Evolutionary conservation across 2,113 vertebrate genomes (phyloP).

Genomic region (Neopipo cinnamomea): DNA sequence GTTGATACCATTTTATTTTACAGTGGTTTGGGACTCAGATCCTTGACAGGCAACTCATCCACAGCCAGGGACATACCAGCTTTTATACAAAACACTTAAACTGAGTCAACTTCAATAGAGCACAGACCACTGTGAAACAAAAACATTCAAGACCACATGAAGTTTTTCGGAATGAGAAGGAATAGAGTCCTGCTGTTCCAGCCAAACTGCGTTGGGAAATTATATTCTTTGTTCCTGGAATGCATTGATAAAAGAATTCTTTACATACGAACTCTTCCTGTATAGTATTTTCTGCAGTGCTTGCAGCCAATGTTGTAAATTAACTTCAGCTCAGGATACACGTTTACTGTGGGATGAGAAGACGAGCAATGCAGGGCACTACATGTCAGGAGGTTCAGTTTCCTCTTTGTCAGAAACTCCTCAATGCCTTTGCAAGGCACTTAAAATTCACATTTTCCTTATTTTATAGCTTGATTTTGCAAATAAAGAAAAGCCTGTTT

Average conservation of each 20-base stretch:
- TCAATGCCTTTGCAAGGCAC: background rate
- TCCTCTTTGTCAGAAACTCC: background rate
- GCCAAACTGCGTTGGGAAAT: background rate
- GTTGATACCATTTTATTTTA: background rate
- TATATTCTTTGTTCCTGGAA: background rate
- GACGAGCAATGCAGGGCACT: background rate
- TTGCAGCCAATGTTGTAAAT: background rate
- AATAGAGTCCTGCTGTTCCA: background rate
- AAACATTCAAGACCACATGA: background rate
- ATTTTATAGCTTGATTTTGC: background rate
- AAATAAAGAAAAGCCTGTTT: background rate
- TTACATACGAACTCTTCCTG: background rate
- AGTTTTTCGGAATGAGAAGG: background rate
- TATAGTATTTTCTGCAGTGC: background rate
- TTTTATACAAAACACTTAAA: background rate
- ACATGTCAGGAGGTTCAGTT: background rate
- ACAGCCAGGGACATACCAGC: background rate
- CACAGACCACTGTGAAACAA: background rate
- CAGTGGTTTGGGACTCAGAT: background rate
- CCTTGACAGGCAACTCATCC: background rate
- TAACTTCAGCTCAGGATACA: background rate
- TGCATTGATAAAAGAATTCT: background rate
- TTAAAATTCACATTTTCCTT: background rate
- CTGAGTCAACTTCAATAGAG: background rate
- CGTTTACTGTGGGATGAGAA: background rate